Percentiles rank a stretch among this genome's conserved stretches.
Evolutionary conservation across 1,140 invertebrate species (phyloP).

Genomic region (Orussus abietinus): DNA sequence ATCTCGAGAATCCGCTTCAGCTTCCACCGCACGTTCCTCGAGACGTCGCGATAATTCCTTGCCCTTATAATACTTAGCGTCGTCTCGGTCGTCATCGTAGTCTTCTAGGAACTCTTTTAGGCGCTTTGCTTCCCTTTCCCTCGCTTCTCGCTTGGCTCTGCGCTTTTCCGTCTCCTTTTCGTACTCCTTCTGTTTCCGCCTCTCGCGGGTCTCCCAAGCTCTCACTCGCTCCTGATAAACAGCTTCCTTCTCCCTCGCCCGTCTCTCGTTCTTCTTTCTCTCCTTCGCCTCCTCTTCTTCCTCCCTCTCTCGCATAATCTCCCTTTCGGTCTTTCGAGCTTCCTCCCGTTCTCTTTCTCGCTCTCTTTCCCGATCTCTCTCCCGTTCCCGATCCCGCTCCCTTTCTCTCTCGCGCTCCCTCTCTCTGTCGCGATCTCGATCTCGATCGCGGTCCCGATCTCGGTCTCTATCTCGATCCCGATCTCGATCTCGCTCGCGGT

Average conservation of each 20-base stretch:
- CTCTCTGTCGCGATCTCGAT: slow-evolving; percentile 25
- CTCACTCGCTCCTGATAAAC: slow-evolving; percentile 84
- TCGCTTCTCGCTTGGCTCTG: slow-evolving; percentile 75
- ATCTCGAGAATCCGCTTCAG: slow-evolving; percentile 86
- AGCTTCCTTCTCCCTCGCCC: slow-evolving; percentile 88
- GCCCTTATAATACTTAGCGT: slow-evolving; percentile 95
- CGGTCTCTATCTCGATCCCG: slow-evolving; percentile 38
- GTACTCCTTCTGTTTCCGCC: slow-evolving; percentile 89
- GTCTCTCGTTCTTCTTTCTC: slow-evolving; percentile 83
- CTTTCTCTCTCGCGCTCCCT: slow-evolving; percentile 31
- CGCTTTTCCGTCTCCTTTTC: slow-evolving; percentile 87
- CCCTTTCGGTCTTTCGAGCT: slow-evolving; percentile 58
- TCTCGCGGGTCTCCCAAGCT: slow-evolving; percentile 91
- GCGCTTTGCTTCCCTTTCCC: slow-evolving; percentile 84
- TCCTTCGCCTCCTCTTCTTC: slow-evolving; percentile 89
- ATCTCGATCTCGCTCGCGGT: slow-evolving; percentile 13
- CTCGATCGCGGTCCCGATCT: slow-evolving; percentile 39
- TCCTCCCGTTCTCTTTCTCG: slow-evolving; percentile 50
- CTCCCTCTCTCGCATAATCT: slow-evolving; percentile 73
- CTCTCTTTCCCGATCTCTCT: slow-evolving; percentile 39
- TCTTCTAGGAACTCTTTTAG: slow-evolving; percentile 97
- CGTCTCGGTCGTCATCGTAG: slow-evolving; percentile 96
- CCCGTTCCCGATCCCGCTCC: slow-evolving; percentile 30
- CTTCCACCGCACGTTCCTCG: slow-evolving; percentile 86
- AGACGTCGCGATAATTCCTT: slow-evolving; percentile 84